Percentiles rank a stretch among this genome's conserved stretches.
Evolutionary conservation across 2,888 invertebrate species (phyloP).

Genomic region (Caenorhabditis sp.): DNA sequence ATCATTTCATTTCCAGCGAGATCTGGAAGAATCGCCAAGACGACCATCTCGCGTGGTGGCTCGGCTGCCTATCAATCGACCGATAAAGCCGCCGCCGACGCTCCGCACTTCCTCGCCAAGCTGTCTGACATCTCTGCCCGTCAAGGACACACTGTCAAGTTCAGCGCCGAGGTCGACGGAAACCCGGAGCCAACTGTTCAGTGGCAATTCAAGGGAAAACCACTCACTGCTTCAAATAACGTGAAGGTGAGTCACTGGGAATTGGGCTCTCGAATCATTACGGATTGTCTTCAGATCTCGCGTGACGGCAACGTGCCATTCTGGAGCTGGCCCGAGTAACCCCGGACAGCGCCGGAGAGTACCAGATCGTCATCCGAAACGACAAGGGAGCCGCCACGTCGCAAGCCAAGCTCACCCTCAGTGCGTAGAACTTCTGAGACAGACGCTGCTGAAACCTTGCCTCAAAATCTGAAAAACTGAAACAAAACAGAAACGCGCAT

Average conservation of each 20-base stretch:
- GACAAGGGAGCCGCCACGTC: slow-evolving; percentile 76
- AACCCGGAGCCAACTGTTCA: slow-evolving; percentile 75
- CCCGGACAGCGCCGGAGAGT: slow-evolving; percentile 74
- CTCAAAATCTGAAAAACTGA: slow-evolving; percentile 13
- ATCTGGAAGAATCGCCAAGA: slow-evolving; percentile 66
- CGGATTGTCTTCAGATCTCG: slow-evolving; percentile 72
- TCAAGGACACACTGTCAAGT: slow-evolving; percentile 74
- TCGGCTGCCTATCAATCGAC: slow-evolving; percentile 39
- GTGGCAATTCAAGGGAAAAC: slow-evolving; percentile 77
- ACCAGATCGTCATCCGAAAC: slow-evolving; percentile 73
- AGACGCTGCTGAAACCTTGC: slow-evolving; percentile 36
- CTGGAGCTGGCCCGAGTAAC: slow-evolving; percentile 75
- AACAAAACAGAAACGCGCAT: slow-evolving; percentile 20
- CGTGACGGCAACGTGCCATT: slow-evolving; percentile 71
- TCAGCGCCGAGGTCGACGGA: slow-evolving; percentile 75
- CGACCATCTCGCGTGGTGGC: slow-evolving; percentile 66
- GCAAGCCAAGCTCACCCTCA: slow-evolving; percentile 76
- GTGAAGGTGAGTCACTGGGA: slow-evolving; percentile 63
- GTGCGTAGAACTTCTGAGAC: slow-evolving; percentile 55
- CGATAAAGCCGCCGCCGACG: slow-evolving; percentile 60
- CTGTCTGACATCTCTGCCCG: slow-evolving; percentile 75
- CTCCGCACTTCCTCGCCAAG: slow-evolving; percentile 76
- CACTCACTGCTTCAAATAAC: slow-evolving; percentile 59
- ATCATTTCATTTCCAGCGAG: slow-evolving; percentile 61
- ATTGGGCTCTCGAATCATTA: too few relatives aligned